Percentiles rank a stretch among this genome's conserved stretches.
phyloP scores from a whole-genome alignment of 1,140 invertebrate species.

The Drosophila saltans region DNA sequence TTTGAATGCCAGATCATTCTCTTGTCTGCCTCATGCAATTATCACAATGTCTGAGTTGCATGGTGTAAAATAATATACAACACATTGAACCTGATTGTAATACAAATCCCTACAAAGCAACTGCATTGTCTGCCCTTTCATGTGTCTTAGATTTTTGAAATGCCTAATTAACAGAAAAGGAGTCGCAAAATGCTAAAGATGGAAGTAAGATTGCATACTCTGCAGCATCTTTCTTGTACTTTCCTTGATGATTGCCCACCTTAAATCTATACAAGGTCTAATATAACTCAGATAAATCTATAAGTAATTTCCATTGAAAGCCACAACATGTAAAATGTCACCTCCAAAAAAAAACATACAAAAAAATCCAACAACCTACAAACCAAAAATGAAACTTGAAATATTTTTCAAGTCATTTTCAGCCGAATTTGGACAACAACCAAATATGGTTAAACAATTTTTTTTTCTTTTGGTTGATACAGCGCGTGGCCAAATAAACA shows the following conservation, averaged over 20 bases:
- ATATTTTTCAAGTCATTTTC: constrained; percentile 62
- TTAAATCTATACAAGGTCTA: constrained; percentile 35
- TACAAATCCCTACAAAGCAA: constrained; percentile 48
- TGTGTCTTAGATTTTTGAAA: constrained; percentile 48
- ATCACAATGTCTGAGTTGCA: constrained; percentile 1
- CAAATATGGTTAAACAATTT: constrained; percentile 65
- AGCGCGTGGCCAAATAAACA: constrained; percentile 63
- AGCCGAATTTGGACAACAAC: constrained; percentile 42
- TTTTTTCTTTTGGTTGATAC: constrained; percentile 33
- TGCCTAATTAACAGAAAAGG: constrained; percentile 44
- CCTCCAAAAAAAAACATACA: constrained; percentile 38
- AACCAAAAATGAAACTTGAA: constrained; percentile 52
- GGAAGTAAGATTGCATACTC: constrained; percentile 30
- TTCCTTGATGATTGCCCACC: neutral
- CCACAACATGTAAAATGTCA: constrained; percentile 63
- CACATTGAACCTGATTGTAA: constrained; percentile 68
- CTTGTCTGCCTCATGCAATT: neutral
- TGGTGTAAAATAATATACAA: constrained; percentile 57
- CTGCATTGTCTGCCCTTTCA: constrained; percentile 65
- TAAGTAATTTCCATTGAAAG: constrained; percentile 66
- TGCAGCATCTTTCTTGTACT: constrained; percentile 4
- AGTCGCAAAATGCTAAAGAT: constrained; percentile 35
- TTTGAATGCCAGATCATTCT: too few species aligned
- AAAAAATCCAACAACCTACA: constrained; percentile 37
- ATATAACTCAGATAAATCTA: constrained; percentile 37